Conservation (phyloP, 2,888 invertebrate genomes). For the Tortrix viridana region DNA sequence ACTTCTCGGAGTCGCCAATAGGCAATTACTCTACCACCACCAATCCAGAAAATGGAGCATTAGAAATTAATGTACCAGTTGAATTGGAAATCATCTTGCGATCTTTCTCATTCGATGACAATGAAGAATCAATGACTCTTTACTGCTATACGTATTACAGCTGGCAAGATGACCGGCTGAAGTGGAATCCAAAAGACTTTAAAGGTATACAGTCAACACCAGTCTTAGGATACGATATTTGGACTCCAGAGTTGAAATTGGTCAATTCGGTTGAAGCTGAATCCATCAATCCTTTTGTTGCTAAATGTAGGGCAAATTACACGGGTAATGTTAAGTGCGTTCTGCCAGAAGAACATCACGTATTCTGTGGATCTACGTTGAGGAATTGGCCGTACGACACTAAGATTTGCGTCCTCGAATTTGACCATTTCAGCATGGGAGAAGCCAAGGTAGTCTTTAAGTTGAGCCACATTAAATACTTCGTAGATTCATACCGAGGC, state of each 20-base stretch:
- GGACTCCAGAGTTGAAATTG: slow-evolving; percentile 50
- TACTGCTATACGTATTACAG: slow-evolving; percentile 16
- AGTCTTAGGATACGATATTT: slow-evolving; percentile 39
- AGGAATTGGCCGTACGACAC: slow-evolving; percentile 29
- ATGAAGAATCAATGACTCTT: too few species aligned
- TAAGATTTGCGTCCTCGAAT: slow-evolving; percentile 16
- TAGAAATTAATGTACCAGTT: too few species aligned
- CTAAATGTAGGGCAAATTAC: slow-evolving; percentile 11
- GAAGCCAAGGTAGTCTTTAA: slow-evolving; percentile 21
- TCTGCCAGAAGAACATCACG: slow-evolving; percentile 7
- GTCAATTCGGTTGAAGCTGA: slow-evolving; percentile 43
- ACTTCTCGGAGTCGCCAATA: too few species aligned
- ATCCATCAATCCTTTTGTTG: slow-evolving; percentile 9
- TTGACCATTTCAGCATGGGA: slow-evolving; percentile 22
- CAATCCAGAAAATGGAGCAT: too few species aligned
- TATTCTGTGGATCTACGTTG: slow-evolving; percentile 9
- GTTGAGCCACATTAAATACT: slow-evolving; percentile 15
- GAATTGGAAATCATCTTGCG: too few species aligned
- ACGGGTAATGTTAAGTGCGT: slow-evolving; percentile 17
- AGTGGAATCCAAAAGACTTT: slow-evolving; percentile 54
- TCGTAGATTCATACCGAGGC: slow-evolving; percentile 3
- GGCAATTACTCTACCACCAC: too few species aligned
- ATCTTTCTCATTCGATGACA: too few species aligned
- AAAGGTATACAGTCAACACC: slow-evolving; percentile 42
- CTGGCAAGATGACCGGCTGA: slow-evolving; percentile 51